A percentile compares a stretch with the other conserved stretches of the same genome.
These are phyloP conservation scores for Ophion obscuratus DNA, from an alignment of 2,888 invertebrate species.

Conservation along the genomic window DNA sequence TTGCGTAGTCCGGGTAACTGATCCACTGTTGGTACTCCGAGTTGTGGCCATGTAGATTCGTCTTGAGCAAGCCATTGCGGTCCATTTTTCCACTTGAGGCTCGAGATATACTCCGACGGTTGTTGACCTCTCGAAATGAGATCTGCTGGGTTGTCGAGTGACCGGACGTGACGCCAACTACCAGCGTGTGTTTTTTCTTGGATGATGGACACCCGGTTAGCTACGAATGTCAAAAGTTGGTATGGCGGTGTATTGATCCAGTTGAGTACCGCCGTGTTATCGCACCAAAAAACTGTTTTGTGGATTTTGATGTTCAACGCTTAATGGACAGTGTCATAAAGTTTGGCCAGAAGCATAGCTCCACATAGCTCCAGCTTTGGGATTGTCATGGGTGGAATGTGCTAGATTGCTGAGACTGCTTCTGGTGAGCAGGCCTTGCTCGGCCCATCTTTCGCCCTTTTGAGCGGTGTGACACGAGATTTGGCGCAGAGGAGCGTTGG, in stretches of 20 bases:
- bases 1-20: conserved; percentile 4
- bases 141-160: conserved; percentile 68
- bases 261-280: conserved; percentile 50
- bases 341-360: not conserved
- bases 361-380: conserved; percentile 49
- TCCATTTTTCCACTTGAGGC: conserved; percentile 33
- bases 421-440: not conserved
- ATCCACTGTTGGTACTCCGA: not conserved
- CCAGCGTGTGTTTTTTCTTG: conserved; percentile 36
- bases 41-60: conserved; percentile 30
- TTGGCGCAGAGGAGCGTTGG: conserved; percentile 18
- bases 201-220: conserved; percentile 59
- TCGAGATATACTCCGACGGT: conserved; percentile 2
- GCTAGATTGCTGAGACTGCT: too few relatives aligned
- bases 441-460: not conserved
- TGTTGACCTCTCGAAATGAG: conserved; percentile 61
- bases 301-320: not conserved
- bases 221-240: conserved; percentile 53
- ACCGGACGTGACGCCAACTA: conserved; percentile 61
- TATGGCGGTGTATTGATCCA: conserved; percentile 60
- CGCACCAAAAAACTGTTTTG: conserved; percentile 36
- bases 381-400: conserved; percentile 12
- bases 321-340: conserved; percentile 1
- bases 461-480: conserved; percentile 36
- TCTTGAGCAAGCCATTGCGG: conserved; percentile 41